A percentile compares a stretch with the other conserved stretches of the same genome.
Evolutionary conservation across 2,113 vertebrate genomes (phyloP).

Genomic region (Apteryx owenii): DNA sequence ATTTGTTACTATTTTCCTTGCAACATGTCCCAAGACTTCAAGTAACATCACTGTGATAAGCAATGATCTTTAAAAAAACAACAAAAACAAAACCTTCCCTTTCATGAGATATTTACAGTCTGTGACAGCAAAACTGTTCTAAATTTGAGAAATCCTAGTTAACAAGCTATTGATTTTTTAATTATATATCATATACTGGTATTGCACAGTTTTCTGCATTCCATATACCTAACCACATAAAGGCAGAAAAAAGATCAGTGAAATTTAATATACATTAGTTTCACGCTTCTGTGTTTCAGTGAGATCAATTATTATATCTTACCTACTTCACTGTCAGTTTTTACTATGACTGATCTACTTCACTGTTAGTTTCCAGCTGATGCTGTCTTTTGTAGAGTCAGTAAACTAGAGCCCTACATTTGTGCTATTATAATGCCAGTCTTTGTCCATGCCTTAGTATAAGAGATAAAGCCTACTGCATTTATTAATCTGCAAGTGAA

Average conservation of each 20-base stretch:
- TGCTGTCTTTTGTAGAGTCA: not conserved
- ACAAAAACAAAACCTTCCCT: not conserved
- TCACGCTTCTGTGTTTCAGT: not conserved
- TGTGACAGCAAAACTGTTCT: not conserved
- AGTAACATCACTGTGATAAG: not conserved
- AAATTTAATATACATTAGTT: not conserved
- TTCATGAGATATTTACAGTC: not conserved
- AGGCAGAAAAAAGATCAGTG: not conserved
- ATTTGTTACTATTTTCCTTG: not conserved
- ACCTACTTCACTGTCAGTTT: not conserved
- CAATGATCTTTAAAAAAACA: not conserved
- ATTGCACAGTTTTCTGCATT: not conserved
- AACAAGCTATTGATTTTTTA: not conserved
- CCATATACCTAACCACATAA: not conserved
- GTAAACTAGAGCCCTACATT: not conserved
- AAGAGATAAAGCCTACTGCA: not conserved
- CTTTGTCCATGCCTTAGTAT: not conserved
- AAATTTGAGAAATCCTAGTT: not conserved
- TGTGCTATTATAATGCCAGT: not conserved
- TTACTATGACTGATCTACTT: not conserved
- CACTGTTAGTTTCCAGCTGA: not conserved
- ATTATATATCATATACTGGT: not conserved
- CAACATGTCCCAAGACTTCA: not conserved
- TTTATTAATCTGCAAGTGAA: not conserved
- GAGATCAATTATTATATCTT: not conserved